A percentile compares a stretch with the other conserved stretches of the same genome.
Evolutionary conservation across 1,140 invertebrate genomes (phyloP).

Genomic region (Alviniconcha marisindica): DNA sequence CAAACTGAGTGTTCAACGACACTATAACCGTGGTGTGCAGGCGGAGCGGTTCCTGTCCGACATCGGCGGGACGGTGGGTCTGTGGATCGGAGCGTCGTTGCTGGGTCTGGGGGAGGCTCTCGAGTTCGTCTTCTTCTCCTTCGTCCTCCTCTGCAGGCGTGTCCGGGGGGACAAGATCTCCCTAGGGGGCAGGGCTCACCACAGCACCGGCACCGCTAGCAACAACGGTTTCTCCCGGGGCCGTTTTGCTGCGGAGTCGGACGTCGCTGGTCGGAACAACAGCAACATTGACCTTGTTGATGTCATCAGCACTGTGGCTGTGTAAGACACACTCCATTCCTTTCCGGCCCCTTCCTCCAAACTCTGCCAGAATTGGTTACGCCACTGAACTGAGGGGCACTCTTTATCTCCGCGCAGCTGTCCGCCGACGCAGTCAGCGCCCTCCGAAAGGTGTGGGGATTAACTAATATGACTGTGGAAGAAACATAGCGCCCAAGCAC

Average conservation of each 20-base stretch:
- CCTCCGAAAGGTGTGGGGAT: too few species aligned
- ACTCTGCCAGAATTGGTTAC: too few species aligned
- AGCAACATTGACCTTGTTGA: not conserved
- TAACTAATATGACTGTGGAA: too few species aligned
- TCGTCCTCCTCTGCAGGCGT: not conserved
- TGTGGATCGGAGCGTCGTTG: conserved; percentile 40
- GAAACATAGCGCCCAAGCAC: too few species aligned
- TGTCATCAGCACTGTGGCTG: too few species aligned
- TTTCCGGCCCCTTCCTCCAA: too few species aligned
- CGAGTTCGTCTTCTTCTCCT: not conserved
- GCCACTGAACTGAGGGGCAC: too few species aligned
- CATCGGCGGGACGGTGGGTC: conserved; percentile 37
- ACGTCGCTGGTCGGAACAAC: not conserved
- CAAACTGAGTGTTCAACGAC: not conserved
- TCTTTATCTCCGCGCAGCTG: too few species aligned
- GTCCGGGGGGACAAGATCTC: not conserved
- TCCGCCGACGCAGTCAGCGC: too few species aligned
- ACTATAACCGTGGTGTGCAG: not conserved
- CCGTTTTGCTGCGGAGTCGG: not conserved
- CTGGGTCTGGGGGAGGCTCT: conserved; percentile 28
- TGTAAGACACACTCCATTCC: too few species aligned
- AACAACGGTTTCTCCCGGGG: not conserved
- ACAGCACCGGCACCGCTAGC: not conserved
- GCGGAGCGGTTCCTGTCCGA: conserved; percentile 35
- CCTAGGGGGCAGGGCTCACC: not conserved